phyloP scores from a whole-genome alignment of 2,113 vertebrate genomes.

The Argyrosomus japonicus region DNA sequence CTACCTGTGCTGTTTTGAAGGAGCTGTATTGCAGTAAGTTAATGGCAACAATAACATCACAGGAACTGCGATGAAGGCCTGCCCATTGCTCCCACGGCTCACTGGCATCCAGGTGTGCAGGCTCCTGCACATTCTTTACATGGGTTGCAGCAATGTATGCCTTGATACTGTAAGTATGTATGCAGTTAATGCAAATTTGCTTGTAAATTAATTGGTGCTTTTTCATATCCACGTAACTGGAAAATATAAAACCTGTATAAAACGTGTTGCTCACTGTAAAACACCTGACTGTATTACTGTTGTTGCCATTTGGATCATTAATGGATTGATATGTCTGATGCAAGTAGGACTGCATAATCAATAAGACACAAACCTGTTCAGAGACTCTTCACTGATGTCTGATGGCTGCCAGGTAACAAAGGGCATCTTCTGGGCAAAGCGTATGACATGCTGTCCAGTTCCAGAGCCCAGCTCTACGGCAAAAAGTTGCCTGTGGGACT shows the following conservation, averaged over 20 bases:
- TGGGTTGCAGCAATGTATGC: conserved; percentile 80
- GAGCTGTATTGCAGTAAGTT: conserved; percentile 82
- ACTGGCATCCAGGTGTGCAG: conserved; percentile 79
- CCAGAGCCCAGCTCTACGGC: conserved; percentile 83
- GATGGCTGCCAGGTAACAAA: conserved; percentile 84
- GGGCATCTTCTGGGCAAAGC: conserved; percentile 81
- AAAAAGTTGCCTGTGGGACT: conserved; percentile 77
- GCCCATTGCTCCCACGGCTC: conserved; percentile 83
- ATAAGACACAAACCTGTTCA: conserved; percentile 67
- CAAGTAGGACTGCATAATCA: no score
- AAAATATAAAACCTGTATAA: background rate
- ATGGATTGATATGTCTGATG: background rate
- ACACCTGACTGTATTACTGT: no score
- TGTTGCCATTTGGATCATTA: background rate
- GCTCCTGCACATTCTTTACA: conserved; percentile 77
- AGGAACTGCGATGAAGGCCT: conserved; percentile 69
- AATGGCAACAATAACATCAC: conserved; percentile 79
- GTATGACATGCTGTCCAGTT: conserved; percentile 82
- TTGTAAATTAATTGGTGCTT: background rate
- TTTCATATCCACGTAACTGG: background rate
- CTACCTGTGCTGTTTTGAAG: conserved; percentile 79
- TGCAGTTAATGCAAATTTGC: background rate
- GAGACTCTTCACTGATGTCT: conserved; percentile 77
- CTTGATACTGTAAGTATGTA: conserved; percentile 70
- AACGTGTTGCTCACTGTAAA: background rate